phyloP scores from a whole-genome alignment of 2,113 vertebrate genomes.

The Pterocles gutturalis region DNA sequence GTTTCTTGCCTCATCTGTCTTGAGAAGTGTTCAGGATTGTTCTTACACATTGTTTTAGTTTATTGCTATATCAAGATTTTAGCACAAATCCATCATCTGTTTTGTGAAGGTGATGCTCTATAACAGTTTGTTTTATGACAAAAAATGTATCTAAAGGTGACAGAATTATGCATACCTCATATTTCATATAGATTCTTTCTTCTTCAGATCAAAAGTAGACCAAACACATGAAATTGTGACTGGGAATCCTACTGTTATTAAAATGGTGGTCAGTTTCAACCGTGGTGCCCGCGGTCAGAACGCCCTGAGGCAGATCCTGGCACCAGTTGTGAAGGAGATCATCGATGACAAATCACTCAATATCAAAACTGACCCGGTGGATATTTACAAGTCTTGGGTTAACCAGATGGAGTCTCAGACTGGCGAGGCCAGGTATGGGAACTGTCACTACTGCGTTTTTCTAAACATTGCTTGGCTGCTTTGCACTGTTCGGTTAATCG shows the following conservation, averaged over 20 bases:
- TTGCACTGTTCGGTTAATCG: background rate
- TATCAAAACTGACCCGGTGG: conserved; percentile 97
- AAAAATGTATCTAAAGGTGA: background rate
- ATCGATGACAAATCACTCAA: conserved; percentile 96
- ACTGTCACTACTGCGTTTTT: background rate
- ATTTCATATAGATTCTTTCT: conserved; percentile 7
- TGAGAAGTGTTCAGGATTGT: background rate
- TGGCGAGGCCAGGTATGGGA: conserved; percentile 91
- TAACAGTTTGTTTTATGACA: background rate
- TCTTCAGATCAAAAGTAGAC: conserved; percentile 93
- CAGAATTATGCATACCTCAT: background rate
- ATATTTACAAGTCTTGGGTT: conserved; percentile 98
- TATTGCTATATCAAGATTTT: background rate
- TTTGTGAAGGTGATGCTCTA: background rate
- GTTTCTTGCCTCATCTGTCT: background rate
- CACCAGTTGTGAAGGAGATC: conserved; percentile 95
- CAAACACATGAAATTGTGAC: conserved; percentile 98
- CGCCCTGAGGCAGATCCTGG: conserved; percentile 92
- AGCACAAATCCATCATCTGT: background rate
- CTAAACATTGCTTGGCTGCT: background rate
- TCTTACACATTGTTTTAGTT: background rate
- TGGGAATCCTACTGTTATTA: conserved; percentile 97
- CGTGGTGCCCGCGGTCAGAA: conserved; percentile 95
- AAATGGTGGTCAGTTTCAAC: conserved; percentile 99
- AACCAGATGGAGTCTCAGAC: conserved; percentile 99